Conservation (phyloP, 2,113 vertebrate species). For the Eudyptes chrysolophus region DNA sequence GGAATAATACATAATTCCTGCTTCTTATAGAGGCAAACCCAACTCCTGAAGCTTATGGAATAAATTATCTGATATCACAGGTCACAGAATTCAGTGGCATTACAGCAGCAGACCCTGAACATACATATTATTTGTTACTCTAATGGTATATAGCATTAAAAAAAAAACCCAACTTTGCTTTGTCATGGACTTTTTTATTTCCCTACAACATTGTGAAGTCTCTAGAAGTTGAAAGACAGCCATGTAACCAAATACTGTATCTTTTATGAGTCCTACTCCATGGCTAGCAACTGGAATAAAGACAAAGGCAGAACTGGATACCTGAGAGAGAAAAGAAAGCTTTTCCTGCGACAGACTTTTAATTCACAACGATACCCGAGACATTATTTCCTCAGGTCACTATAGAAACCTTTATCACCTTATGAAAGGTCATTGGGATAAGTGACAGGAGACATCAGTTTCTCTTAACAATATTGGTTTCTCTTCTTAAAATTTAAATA, state of each 20-base stretch:
- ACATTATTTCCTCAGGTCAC: constrained; percentile 38
- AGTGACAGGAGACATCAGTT: constrained; percentile 42
- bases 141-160: not conserved
- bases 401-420: constrained; percentile 52
- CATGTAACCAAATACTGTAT: constrained; percentile 41
- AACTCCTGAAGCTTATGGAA: not conserved
- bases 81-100: not conserved
- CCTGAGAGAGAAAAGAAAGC: constrained; percentile 46
- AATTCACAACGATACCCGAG: constrained; percentile 50
- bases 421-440: constrained; percentile 8
- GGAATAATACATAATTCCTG: not conserved
- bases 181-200: not conserved
- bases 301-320: constrained; percentile 44
- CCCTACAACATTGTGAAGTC: not conserved
- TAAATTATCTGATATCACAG: not conserved
- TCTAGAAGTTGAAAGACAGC: not conserved
- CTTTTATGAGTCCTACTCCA: constrained; percentile 16
- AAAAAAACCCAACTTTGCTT: not conserved
- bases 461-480: constrained; percentile 37
- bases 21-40: not conserved
- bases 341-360: constrained; percentile 27
- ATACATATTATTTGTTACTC: not conserved
- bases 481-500: constrained; percentile 59
- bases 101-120: not conserved
- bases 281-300: constrained; percentile 18